These are phyloP conservation scores for Trichechus manatus DNA, from an alignment of 2,113 vertebrate genomes.

Conservation along the genomic window DNA sequence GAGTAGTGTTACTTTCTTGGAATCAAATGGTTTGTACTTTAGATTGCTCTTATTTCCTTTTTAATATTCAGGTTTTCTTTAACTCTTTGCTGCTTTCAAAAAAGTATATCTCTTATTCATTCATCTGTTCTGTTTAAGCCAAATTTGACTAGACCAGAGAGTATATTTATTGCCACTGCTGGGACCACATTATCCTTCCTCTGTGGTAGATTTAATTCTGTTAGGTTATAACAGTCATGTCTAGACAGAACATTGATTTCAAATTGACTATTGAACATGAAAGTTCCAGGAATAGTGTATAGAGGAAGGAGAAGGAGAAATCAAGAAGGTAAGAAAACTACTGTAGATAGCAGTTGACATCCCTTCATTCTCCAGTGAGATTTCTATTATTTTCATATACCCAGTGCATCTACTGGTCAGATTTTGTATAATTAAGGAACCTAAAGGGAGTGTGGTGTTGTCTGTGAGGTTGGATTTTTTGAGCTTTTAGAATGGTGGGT, in stretches of 20 bases:
- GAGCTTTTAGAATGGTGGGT: not conserved
- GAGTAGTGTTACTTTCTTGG: slow-evolving; percentile 32
- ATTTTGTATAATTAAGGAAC: slow-evolving; percentile 56
- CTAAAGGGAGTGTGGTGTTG: not conserved
- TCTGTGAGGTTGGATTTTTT: slow-evolving; percentile 33
- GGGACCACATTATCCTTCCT: slow-evolving; percentile 71
- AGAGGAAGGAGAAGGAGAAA: slow-evolving; percentile 60
- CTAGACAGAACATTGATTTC: slow-evolving; percentile 82
- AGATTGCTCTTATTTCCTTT: slow-evolving; percentile 34
- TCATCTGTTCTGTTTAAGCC: slow-evolving; percentile 59
- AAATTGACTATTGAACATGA: slow-evolving; percentile 81
- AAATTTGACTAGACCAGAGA: slow-evolving; percentile 64
- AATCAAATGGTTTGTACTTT: slow-evolving; percentile 57
- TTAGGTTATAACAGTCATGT: slow-evolving; percentile 75
- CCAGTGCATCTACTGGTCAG: not conserved
- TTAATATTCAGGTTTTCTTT: slow-evolving; percentile 63
- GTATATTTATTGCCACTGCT: slow-evolving; percentile 64
- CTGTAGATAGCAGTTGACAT: slow-evolving; percentile 54
- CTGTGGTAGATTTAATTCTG: slow-evolving; percentile 75
- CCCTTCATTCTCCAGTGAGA: not conserved
- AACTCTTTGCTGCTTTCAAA: slow-evolving; percentile 55
- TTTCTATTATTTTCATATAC: slow-evolving; percentile 57
- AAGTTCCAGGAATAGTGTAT: slow-evolving; percentile 76
- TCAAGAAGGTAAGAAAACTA: slow-evolving; percentile 56
- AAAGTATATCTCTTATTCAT: slow-evolving; percentile 17